Evolutionary conservation across 2,888 invertebrate species (phyloP).

Genomic region (Agonopterix subpropinquella): DNA sequence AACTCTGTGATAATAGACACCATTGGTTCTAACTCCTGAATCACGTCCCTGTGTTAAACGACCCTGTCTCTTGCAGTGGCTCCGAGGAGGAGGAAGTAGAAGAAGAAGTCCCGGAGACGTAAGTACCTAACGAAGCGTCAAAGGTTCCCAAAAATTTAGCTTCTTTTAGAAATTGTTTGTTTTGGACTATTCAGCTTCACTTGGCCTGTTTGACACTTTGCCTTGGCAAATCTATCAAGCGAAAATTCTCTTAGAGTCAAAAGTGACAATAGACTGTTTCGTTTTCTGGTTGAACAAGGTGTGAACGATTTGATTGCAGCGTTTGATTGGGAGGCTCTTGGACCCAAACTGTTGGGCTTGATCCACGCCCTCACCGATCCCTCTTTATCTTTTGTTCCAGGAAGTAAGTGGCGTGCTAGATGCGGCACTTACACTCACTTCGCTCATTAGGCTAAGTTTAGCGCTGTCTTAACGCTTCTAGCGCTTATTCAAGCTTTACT

Average conservation of each 20-base stretch:
- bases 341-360: conserved; percentile 47
- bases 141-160: conserved; percentile 23
- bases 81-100: conserved; percentile 85
- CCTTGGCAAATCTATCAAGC: conserved; percentile 50
- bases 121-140: conserved; percentile 62
- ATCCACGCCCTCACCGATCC: conserved; percentile 67
- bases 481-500: conserved; percentile 55
- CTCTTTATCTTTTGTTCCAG: conserved; percentile 74
- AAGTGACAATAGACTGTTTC: conserved; percentile 20
- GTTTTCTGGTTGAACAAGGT: conserved; percentile 27
- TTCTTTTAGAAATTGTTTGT: conserved; percentile 52
- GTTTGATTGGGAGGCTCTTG: conserved; percentile 40
- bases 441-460: conserved; percentile 64
- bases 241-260: conserved; percentile 26
- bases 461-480: conserved; percentile 58
- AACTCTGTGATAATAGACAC: no score
- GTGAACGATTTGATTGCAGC: conserved; percentile 43
- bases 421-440: conserved; percentile 66
- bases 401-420: conserved; percentile 75
- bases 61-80: conserved; percentile 61
- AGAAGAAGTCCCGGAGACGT: conserved; percentile 85
- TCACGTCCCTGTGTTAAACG: conserved; percentile 16
- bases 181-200: conserved; percentile 60
- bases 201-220: conserved; percentile 56
- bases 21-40: no score